These are phyloP conservation scores for Drosophila suzukii DNA, from an alignment of 1,140 invertebrate genomes.

Conservation along the genomic window DNA sequence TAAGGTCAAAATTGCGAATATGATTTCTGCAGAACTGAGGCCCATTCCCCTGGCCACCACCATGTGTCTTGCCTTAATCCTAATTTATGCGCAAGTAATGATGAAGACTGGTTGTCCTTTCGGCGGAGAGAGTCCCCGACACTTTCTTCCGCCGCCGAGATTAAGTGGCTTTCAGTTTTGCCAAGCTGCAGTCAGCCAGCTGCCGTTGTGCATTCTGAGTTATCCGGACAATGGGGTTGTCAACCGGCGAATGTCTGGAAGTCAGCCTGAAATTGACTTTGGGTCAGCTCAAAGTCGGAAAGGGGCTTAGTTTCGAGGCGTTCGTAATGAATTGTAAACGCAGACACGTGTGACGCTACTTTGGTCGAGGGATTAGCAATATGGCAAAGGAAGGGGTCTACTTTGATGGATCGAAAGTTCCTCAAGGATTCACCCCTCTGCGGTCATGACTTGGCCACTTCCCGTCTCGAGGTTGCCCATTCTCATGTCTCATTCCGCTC, in stretches of 20 bases:
- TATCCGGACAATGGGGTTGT: conserved; percentile 44
- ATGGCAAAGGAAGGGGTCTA: conserved; percentile 14
- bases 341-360: conserved; percentile 61
- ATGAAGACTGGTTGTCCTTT: conserved; percentile 54
- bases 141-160: conserved; percentile 56
- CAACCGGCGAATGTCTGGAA: conserved; percentile 25
- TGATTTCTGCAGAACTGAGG: conserved; percentile 67
- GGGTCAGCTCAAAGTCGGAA: conserved; percentile 54
- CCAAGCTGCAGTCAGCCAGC: conserved; percentile 52
- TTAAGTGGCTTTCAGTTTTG: conserved; percentile 72
- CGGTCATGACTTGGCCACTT: conserved; percentile 19
- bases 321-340: conserved; percentile 80
- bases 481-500: conserved; percentile 54
- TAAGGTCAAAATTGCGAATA: conserved; percentile 78
- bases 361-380: conserved; percentile 16
- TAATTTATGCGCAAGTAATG: conserved; percentile 83
- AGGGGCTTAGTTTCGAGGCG: conserved; percentile 51
- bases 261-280: conserved; percentile 56
- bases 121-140: conserved; percentile 13
- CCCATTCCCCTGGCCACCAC: background rate
- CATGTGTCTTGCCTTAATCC: conserved; percentile 53
- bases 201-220: conserved; percentile 70
- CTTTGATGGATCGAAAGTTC: conserved; percentile 43
- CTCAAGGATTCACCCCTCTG: conserved; percentile 30
- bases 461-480: background rate